Base-by-base conservation (phyloP, 2,888 invertebrate species). In the Antheraea yamamai region DNA sequence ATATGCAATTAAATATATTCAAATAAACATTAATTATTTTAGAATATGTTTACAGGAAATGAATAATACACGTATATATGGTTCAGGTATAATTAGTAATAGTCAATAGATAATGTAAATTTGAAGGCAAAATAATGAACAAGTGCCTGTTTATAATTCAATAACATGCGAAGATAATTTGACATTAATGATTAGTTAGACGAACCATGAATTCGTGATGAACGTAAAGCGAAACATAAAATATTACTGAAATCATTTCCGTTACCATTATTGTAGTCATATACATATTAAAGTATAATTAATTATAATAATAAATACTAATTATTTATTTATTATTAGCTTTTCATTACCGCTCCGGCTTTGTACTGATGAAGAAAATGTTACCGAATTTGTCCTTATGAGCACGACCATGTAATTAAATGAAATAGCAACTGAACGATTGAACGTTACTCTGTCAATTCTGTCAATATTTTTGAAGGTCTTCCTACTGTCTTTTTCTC, bases 61-160 rank as follows among this genome's bases (percentile, higher is more conserved):
- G 39, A 68, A 68, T 68, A 68, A 35, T 20, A 23, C 3, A 12
- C 39, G 6, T 16, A 39, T 35, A 39, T 70, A 39, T 30, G 26
- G 70, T 68, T 7, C 12, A 61, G 3, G n/a, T 68, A 35, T 68
- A 70, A 39, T 70, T 70, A 35, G 39, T 23, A 61, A 61, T n/a
- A 47, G 47, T 47, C 39, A n/a, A 70, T 70, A 39, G 39, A 70
- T 70, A 70, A 70, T 70, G 39, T 20, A 39, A 70, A 70, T 70
- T 70, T 20, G 70, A 39, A 70, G 70, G 70, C n/a, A 39, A 39
- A 39, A 20, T 39, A 70, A 39, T 70, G 39, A 70, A 39, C 70
- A 39, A 70, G 70, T 70, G 39, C 39, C n/a, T 70, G n/a, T 70
- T 39, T 39, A 39, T 70, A 39, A 70, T 70, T 70, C 39, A 70